Percentiles rank a stretch among this genome's conserved stretches.
Evolutionary conservation across 2,888 invertebrate genomes (phyloP).

Genomic region (Spodoptera littoralis): DNA sequence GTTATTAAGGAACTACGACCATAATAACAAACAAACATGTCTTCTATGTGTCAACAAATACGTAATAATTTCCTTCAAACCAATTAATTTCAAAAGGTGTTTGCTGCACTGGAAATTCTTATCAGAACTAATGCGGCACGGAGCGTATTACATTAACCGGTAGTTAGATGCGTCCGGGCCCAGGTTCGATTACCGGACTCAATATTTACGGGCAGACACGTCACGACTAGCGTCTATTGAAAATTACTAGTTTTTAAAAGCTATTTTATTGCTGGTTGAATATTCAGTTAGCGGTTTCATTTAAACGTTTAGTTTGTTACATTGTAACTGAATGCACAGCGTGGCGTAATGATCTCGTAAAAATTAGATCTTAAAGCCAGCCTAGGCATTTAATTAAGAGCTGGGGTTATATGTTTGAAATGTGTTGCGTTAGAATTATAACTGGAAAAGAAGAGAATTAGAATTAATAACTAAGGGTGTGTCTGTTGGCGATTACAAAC

Average conservation of each 20-base stretch:
- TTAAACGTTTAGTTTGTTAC: slow-evolving; percentile 12
- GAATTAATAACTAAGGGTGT: too few relatives aligned
- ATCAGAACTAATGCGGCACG: slow-evolving; percentile 55
- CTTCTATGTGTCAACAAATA: too few relatives aligned
- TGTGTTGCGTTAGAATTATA: too few relatives aligned
- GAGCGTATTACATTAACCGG: slow-evolving; percentile 57
- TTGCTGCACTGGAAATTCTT: slow-evolving; percentile 45
- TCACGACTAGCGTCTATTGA: slow-evolving; percentile 72
- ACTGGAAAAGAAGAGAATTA: too few relatives aligned
- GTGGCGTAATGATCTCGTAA: neutral
- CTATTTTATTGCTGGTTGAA: slow-evolving; percentile 62
- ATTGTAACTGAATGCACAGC: neutral
- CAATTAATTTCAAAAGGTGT: slow-evolving; percentile 47
- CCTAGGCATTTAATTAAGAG: too few relatives aligned
- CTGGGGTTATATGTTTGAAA: too few relatives aligned
- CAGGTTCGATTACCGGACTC: slow-evolving; percentile 72
- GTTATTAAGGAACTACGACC: too few relatives aligned
- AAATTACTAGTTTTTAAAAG: slow-evolving; percentile 70
- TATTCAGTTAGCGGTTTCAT: slow-evolving; percentile 48
- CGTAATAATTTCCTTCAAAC: neutral
- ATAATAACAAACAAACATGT: too few relatives aligned
- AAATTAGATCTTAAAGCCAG: too few relatives aligned
- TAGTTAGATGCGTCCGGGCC: slow-evolving; percentile 55
- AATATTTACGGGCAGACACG: slow-evolving; percentile 71
- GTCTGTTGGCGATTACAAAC: too few relatives aligned